Percentiles rank a stretch among this genome's conserved stretches.
phyloP scores from a whole-genome alignment of 1,140 invertebrate species.

The Triops longicaudatus region DNA sequence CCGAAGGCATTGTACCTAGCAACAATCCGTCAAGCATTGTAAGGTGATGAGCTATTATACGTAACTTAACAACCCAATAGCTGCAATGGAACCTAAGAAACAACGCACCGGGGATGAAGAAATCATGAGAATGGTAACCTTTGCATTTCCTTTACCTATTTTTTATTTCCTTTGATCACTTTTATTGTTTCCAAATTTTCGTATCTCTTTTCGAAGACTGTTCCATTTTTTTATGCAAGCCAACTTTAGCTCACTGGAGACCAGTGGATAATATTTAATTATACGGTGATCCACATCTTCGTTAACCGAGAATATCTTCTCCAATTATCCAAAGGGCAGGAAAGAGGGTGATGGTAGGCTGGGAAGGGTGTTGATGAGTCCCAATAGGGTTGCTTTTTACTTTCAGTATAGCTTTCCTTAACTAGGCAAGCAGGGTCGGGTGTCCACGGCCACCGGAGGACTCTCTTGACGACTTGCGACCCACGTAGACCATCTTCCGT shows the following conservation, averaged over 20 bases:
- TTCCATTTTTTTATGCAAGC: background rate
- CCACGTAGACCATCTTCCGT: background rate
- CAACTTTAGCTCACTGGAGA: background rate
- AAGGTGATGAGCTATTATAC: background rate
- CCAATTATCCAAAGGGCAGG: background rate
- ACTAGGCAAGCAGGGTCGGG: constrained; percentile 5
- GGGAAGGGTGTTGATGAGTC: background rate
- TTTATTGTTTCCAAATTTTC: too few relatives aligned
- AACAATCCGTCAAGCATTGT: background rate
- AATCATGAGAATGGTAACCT: too few relatives aligned
- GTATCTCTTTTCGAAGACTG: too few relatives aligned
- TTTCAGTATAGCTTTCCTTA: background rate
- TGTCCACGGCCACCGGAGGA: background rate
- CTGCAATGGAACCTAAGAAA: too few relatives aligned
- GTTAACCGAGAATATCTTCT: constrained; percentile 4
- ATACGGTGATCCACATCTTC: background rate
- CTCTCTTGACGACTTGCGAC: background rate
- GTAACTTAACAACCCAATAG: too few relatives aligned
- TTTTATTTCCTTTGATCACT: too few relatives aligned
- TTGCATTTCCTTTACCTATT: too few relatives aligned
- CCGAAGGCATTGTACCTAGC: background rate
- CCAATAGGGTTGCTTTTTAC: background rate
- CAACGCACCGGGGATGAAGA: too few relatives aligned
- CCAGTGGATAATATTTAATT: background rate
- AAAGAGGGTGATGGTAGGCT: background rate